phyloP scores from a whole-genome alignment of 2,113 vertebrate species.

The Nicator chloris region DNA sequence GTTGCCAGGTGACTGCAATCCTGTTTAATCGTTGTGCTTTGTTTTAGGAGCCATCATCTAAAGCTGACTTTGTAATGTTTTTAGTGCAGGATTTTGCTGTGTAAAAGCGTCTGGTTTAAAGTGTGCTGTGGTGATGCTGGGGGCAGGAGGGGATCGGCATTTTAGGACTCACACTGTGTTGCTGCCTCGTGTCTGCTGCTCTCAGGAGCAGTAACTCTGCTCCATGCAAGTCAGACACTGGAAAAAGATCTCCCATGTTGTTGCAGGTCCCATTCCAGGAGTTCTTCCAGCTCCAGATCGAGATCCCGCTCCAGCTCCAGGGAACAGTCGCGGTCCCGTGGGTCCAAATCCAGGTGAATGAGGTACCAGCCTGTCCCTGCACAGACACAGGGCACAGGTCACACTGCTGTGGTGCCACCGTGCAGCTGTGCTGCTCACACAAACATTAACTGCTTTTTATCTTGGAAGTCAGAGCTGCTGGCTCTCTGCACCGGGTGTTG shows the following conservation, averaged over 20 bases:
- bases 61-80: not conserved
- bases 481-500: conserved; percentile 36
- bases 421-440: conserved; percentile 47
- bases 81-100: not conserved
- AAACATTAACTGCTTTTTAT: conserved; percentile 52
- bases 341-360: conserved; percentile 99
- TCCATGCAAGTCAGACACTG: conserved; percentile 23
- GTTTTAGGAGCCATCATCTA: not conserved
- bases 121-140: not conserved
- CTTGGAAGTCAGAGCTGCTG: conserved; percentile 30
- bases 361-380: conserved; percentile 90
- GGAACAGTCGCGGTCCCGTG: conserved; percentile 81
- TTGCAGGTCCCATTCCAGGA: conserved; percentile 98
- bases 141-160: not conserved
- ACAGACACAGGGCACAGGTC: conserved; percentile 73
- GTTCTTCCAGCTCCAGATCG: conserved; percentile 96
- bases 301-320: conserved; percentile 90
- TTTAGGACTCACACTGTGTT: not conserved
- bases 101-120: not conserved
- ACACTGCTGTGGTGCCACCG: conserved; percentile 40
- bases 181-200: not conserved
- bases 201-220: not conserved
- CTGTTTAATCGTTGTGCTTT: not conserved
- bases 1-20: not conserved
- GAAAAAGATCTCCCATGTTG: conserved; percentile 74